Base-by-base conservation (phyloP, 2,797 vertebrate species). In the Meda fulgida region DNA sequence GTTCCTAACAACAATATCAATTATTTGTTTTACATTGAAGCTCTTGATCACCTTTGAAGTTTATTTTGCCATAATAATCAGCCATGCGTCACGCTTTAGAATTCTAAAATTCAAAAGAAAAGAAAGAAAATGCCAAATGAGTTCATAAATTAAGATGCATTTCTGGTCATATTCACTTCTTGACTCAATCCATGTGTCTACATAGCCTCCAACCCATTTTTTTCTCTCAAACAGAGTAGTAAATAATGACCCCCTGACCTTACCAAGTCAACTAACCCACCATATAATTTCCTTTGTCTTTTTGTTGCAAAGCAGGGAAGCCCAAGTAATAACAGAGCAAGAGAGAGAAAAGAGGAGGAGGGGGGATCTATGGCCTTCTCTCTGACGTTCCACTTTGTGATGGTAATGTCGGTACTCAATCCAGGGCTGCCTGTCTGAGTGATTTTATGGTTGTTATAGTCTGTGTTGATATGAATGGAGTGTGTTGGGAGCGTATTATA, bases 401-500 rank as follows among this genome's bases (percentile, higher is more conserved):
- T 86, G 85, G 80, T 78, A 86, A 84, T 84, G 81, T 84, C 36
- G 23, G 77, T 65, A 76, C 78, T 87, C 76, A 72, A 77, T 46
- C 76, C 70, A 67, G 69, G 83, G 36, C 75, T 78, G 63, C 63
- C 75, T 83, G 86, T 84, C 86, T 66, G 77, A 77, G 83, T 87
- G 86, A 87, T 87, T 80, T 87, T 84, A 84, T 81, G 86, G 70
- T 84, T 84, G 81, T 69, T 87, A 80, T 69, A 75, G 76, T 79
- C 76, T 73, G 85, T 84, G 43, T 79, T 80, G 53, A 84, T 79
- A 80, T 84, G 83, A 79, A 84, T 84, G 69, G 53, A 80, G 26
- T 51, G 67, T 34, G 53, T 79, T 71, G 53, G 80, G 67, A 72
- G 69, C 19, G 16, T 80, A 69, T 81, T 76, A 58, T 78, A 78